These are phyloP conservation scores for Aphis craccivora DNA, from an alignment of 1,140 invertebrate genomes.

Conservation along the genomic window DNA sequence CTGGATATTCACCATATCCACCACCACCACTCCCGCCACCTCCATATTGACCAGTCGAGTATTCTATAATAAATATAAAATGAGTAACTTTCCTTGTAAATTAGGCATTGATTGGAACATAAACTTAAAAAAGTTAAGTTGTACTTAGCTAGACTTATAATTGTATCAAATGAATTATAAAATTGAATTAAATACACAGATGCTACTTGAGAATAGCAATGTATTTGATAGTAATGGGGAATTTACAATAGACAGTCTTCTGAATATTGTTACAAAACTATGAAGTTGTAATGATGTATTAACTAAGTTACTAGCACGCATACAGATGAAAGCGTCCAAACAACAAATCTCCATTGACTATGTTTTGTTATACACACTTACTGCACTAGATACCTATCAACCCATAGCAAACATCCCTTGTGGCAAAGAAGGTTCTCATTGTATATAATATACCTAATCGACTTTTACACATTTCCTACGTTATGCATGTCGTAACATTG, in stretches of 20 bases:
- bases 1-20: slow-evolving; percentile 54
- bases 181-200: background rate
- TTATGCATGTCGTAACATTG: background rate
- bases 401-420: background rate
- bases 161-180: background rate
- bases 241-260: background rate
- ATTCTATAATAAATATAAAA: slow-evolving; percentile 26
- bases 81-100: background rate
- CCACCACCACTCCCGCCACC: slow-evolving; percentile 32
- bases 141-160: background rate
- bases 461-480: background rate
- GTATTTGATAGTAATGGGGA: background rate
- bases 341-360: background rate
- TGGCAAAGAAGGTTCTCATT: background rate
- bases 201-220: background rate
- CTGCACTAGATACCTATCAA: background rate
- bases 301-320: background rate
- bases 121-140: background rate
- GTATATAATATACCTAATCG: background rate
- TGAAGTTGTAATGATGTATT: background rate
- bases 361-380: background rate
- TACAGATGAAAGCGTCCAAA: background rate
- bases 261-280: no score
- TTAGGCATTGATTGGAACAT: background rate
- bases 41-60: slow-evolving; percentile 48